Evolutionary conservation across 2,113 vertebrate genomes (phyloP).

Genomic region (Fregetta grallaria): DNA sequence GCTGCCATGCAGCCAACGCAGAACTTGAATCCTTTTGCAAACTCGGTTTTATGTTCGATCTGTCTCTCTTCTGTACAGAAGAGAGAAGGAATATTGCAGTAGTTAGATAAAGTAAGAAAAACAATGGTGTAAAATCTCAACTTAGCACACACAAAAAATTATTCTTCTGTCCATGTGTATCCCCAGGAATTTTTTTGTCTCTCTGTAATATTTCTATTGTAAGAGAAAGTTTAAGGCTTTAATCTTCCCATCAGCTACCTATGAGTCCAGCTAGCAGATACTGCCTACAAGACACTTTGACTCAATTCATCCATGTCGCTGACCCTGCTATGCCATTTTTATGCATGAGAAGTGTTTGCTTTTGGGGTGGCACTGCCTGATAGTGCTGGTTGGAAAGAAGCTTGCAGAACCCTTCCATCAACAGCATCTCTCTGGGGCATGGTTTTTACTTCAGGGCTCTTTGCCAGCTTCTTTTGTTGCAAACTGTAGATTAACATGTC

Average conservation of each 20-base stretch:
- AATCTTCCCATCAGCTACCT: not conserved
- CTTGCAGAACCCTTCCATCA: not conserved
- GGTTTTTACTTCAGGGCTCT: not conserved
- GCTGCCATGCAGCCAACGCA: not conserved
- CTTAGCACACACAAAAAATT: not conserved
- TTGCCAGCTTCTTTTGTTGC: not conserved
- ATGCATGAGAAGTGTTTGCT: not conserved
- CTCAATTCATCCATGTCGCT: not conserved
- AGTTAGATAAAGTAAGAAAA: not conserved
- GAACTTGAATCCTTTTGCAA: not conserved
- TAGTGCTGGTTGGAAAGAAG: not conserved
- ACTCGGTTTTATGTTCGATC: not conserved
- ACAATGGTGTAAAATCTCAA: not conserved
- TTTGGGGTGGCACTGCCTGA: not conserved
- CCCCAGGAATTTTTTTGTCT: not conserved
- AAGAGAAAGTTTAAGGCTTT: not conserved
- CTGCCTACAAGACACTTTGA: not conserved
- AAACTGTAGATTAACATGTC: not conserved
- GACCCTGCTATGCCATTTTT: not conserved
- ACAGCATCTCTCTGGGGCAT: not conserved
- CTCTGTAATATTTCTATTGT: not conserved
- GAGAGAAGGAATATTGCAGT: not conserved
- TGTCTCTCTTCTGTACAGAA: constrained; percentile 19
- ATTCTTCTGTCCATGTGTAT: not conserved
- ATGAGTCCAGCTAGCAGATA: not conserved